Percentiles rank a stretch among this genome's conserved stretches.
Conservation (phyloP, 2,888 invertebrate genomes). For the Liodrosophila aerea region DNA sequence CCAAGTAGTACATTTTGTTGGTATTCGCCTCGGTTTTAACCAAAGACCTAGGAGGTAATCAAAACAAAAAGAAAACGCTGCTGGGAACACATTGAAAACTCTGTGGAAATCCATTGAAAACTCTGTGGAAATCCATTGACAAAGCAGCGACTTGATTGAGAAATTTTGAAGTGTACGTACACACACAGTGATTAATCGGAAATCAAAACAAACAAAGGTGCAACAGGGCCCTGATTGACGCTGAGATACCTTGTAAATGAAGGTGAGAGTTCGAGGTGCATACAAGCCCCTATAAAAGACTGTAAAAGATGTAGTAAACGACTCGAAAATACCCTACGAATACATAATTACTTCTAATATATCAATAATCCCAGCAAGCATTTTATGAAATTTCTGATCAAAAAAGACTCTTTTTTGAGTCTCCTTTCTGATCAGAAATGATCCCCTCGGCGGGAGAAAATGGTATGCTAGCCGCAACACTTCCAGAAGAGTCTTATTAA, state of each 20-base stretch:
- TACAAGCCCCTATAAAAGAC: slow-evolving; percentile 2
- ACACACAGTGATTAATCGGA: slow-evolving; percentile 53
- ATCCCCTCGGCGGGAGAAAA: no score
- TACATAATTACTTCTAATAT: no score
- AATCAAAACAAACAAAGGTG: background rate
- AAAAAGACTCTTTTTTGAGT: no score
- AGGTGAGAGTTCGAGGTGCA: background rate
- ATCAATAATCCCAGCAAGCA: no score
- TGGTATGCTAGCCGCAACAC: no score
- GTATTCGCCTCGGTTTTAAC: slow-evolving; percentile 28
- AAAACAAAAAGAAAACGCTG: slow-evolving; percentile 27
- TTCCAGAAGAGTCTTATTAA: no score
- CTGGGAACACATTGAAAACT: slow-evolving; percentile 14
- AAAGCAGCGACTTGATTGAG: slow-evolving; percentile 63
- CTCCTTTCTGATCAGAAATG: no score
- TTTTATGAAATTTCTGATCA: no score
- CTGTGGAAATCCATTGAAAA: slow-evolving; percentile 17
- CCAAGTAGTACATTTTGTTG: no score
- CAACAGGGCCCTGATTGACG: background rate
- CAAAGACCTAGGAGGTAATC: slow-evolving; percentile 29
- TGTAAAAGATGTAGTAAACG: background rate
- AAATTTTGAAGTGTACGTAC: slow-evolving; percentile 31
- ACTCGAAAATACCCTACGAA: no score
- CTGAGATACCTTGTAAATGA: background rate
- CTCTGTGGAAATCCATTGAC: slow-evolving; percentile 30